Evolutionary conservation across 2,888 invertebrate genomes (phyloP).

Genomic region (Coleophora deauratella): DNA sequence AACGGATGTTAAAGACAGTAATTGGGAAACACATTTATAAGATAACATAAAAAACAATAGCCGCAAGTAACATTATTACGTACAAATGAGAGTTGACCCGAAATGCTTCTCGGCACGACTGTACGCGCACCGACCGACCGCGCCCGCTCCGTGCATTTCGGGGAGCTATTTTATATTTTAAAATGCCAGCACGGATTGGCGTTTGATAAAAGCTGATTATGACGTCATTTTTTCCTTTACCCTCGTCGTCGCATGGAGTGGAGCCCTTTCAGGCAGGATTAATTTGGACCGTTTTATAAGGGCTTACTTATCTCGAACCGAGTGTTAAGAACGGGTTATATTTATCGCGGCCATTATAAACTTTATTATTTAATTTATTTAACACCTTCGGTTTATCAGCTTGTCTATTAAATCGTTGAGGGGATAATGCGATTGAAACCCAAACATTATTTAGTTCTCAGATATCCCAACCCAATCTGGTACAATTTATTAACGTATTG

Average conservation of each 20-base stretch:
- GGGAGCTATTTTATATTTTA: constrained; percentile 59
- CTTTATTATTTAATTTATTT: constrained; percentile 75
- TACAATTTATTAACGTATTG: no score
- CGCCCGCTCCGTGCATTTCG: constrained; percentile 34
- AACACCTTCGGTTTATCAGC: constrained; percentile 63
- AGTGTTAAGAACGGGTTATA: constrained; percentile 64
- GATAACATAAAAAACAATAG: constrained; percentile 36
- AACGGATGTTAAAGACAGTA: constrained; percentile 63
- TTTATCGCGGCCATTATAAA: constrained; percentile 69
- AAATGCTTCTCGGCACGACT: constrained; percentile 16
- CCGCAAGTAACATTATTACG: no score
- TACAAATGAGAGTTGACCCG: no score
- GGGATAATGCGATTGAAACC: constrained; percentile 61
- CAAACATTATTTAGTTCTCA: constrained; percentile 51
- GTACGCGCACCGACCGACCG: constrained; percentile 23
- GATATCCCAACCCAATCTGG: constrained; percentile 21
- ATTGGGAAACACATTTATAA: constrained; percentile 58
- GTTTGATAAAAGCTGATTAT: constrained; percentile 74
- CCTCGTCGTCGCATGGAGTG: constrained; percentile 28
- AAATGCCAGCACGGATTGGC: constrained; percentile 60
- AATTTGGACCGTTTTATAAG: constrained; percentile 69
- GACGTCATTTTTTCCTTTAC: constrained; percentile 63
- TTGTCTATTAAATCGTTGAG: constrained; percentile 68
- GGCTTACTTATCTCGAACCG: constrained; percentile 64
- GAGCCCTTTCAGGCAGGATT: constrained; percentile 67